Conservation (phyloP, 2,797 vertebrate genomes). For the Erethizon dorsatum region DNA sequence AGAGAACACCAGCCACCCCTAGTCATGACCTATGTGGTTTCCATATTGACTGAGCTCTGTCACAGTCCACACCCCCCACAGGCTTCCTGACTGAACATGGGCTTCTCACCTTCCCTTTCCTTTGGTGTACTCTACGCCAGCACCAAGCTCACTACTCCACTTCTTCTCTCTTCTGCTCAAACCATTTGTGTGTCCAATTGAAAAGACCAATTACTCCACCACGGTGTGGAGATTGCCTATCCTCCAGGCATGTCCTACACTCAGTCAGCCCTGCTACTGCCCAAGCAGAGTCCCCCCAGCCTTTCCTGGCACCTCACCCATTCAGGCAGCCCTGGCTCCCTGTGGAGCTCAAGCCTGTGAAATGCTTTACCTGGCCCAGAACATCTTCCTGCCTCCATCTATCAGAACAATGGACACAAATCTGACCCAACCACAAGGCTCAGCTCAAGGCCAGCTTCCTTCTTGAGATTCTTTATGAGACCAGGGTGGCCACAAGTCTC, state of each 20-base stretch:
- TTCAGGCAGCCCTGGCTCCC: not conserved
- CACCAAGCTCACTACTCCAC: accelerated
- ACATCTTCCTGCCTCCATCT: not conserved
- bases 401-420: not conserved
- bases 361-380: not conserved
- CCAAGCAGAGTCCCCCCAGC: not conserved
- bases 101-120: not conserved
- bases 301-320: not conserved
- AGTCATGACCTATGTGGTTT: not conserved
- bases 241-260: not conserved
- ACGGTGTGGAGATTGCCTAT: not conserved
- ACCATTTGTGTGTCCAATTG: too few species aligned
- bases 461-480: accelerated
- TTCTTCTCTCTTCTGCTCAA: not conserved
- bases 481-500: accelerated
- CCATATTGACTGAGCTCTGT: not conserved
- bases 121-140: accelerated
- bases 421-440: not conserved
- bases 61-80: accelerated
- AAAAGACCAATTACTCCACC: not conserved
- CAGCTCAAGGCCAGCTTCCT: too few species aligned
- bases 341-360: not conserved
- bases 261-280: accelerated
- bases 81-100: not conserved
- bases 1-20: not conserved